phyloP scores from a whole-genome alignment of 2,113 vertebrate genomes.

The Siniperca knerii region DNA sequence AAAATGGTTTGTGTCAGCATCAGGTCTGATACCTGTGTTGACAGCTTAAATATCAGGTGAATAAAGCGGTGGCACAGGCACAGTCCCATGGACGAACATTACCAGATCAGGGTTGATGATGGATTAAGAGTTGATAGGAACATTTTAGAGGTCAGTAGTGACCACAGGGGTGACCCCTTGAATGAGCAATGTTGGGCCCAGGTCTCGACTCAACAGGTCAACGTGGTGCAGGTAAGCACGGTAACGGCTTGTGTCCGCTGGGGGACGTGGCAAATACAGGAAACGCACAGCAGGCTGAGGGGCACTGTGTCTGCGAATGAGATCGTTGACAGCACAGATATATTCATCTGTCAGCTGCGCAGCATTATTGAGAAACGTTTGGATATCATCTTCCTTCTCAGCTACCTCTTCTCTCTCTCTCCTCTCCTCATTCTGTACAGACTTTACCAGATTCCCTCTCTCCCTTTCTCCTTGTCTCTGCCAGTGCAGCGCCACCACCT shows the following conservation, averaged over 20 bases:
- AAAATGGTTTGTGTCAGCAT: background rate
- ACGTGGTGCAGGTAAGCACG: conserved; percentile 86
- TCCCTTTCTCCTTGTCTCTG: conserved; percentile 66
- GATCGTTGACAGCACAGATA: conserved; percentile 73
- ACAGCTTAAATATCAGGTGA: background rate
- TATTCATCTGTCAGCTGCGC: conserved; percentile 84
- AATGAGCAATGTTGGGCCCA: conserved; percentile 90
- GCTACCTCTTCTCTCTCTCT: conserved; percentile 38
- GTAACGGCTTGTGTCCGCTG: conserved; percentile 81
- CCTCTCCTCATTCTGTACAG: conserved; percentile 37
- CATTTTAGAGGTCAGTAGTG: conserved; percentile 87
- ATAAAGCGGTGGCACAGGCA: background rate
- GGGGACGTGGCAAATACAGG: conserved; percentile 88
- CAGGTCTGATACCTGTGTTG: background rate
- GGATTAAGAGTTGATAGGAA: background rate
- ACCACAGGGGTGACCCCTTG: conserved; percentile 90
- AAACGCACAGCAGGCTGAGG: conserved; percentile 85
- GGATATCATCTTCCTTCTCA: conserved; percentile 29
- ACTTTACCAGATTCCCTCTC: conserved; percentile 9
- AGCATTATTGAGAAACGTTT: conserved; percentile 66
- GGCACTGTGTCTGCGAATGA: conserved; percentile 58
- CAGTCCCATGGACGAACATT: background rate
- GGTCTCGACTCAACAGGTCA: conserved; percentile 86
- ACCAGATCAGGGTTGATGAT: background rate
- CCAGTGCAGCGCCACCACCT: conserved; percentile 88